Evolutionary conservation across 2,797 vertebrate species (phyloP).

Genomic region (Apogon hyalosoma): DNA sequence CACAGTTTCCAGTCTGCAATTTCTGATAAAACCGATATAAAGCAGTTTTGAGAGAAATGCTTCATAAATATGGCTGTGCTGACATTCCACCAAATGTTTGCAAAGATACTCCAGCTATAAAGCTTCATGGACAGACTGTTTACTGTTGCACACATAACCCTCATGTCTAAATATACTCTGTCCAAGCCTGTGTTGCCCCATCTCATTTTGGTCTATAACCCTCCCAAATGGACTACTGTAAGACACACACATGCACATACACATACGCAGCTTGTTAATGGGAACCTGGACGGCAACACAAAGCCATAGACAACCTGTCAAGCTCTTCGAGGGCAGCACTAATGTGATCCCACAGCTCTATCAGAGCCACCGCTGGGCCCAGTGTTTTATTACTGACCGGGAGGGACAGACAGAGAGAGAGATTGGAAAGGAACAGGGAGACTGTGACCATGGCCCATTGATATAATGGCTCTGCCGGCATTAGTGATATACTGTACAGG

Average conservation of each 20-base stretch:
- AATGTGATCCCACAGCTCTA: conserved; percentile 85
- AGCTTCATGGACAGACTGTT: conserved; percentile 51
- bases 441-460: conserved; percentile 69
- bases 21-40: conserved; percentile 36
- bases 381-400: conserved; percentile 81
- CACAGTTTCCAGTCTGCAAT: conserved; percentile 33
- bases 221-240: conserved; percentile 36
- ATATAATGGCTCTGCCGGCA: conserved; percentile 73
- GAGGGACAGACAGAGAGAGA: conserved; percentile 64
- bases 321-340: conserved; percentile 77
- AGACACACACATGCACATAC: conserved; percentile 24
- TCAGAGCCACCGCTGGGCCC: conserved; percentile 72
- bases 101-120: conserved; percentile 51
- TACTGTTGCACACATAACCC: conserved; percentile 48
- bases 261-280: conserved; percentile 74
- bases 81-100: conserved; percentile 59
- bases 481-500: conserved; percentile 76
- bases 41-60: conserved; percentile 41
- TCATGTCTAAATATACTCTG: conserved; percentile 60
- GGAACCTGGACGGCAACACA: conserved; percentile 73
- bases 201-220: conserved; percentile 58
- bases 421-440: conserved; percentile 61
- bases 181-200: conserved; percentile 39
- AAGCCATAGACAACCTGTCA: conserved; percentile 83
- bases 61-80: conserved; percentile 39